Conservation (phyloP, 37 sponge, comb jelly and placozoan genomes). For the Haliclona indistincta region DNA sequence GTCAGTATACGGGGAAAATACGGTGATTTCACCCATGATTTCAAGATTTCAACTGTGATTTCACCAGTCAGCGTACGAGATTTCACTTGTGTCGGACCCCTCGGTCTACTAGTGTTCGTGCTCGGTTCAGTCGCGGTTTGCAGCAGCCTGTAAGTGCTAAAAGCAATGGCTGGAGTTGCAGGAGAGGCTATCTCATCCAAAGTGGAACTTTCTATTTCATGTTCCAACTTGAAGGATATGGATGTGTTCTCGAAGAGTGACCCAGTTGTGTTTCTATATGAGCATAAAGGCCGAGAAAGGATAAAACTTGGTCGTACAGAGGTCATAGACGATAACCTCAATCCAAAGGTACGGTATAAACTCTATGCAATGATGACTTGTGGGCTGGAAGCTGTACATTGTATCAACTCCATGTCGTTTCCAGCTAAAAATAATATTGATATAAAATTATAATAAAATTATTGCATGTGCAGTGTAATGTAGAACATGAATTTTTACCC, state of each 20-base stretch:
- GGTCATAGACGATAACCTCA: conserved; percentile 83
- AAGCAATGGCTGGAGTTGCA: too few species aligned
- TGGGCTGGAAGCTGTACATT: neutral
- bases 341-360: conserved; percentile 71
- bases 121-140: too few species aligned
- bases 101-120: too few species aligned
- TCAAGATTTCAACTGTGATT: too few species aligned
- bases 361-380: neutral
- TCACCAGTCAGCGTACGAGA: too few species aligned
- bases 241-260: conserved; percentile 94
- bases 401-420: too few species aligned
- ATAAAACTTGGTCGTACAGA: conserved; percentile 70
- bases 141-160: too few species aligned
- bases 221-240: conserved; percentile 68
- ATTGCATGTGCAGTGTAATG: neutral
- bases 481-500: too few species aligned
- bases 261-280: conserved; percentile 74
- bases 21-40: too few species aligned
- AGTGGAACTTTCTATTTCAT: conserved; percentile 83
- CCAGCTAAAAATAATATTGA: neutral
- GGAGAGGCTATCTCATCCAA: conserved; percentile 35
- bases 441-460: neutral
- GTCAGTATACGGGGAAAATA: too few species aligned
- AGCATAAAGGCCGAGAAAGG: conserved; percentile 43
- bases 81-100: too few species aligned